Base-by-base conservation (phyloP, 2,888 invertebrate genomes). In the Punctoribates punctum region DNA sequence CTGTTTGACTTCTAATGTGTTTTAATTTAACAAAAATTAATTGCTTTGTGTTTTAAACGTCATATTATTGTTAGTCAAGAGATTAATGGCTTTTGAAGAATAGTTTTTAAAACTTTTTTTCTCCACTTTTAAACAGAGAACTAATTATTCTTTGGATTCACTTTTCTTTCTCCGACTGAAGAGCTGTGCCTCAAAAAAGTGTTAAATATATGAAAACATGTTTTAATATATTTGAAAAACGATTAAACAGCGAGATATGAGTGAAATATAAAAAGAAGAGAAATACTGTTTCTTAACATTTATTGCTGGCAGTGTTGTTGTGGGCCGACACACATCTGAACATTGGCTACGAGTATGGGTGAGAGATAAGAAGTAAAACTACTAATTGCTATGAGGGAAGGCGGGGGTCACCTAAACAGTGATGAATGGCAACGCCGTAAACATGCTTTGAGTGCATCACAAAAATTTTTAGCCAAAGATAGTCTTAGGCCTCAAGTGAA, bases 311-410 rank as follows among this genome's bases (percentile, higher is more conserved):
- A 6, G 46, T 46, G 27, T 23, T 72, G n/a, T 48, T 25, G 72
- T 70, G 72, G 70, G 70, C 38, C 70, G 70, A 70, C 46, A 70
- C 42, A 65, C 23, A 72, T 23, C 34, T 38, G 23, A 34, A 67
- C 38, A 38, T 67, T 34, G 20, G 3, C 38, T 67, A 67, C 38
- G 38, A 38, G 20, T 67, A 67, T 72, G 72, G 72, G 72, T 72
- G 72, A 72, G 25, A 72, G 20, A 72, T 42, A 46, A 48, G 72
- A 65, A 72, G 42, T 48, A 48, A 60, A 27, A 72, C 72, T 72
- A 72, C 72, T 72, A 72, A 72, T 72, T 72, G 72, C 72, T 72
- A 72, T 72, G 70, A 72, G 72, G 72, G 46, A 72, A 46, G 72
- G 72, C 72, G 72, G 72, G 72, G 72, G 72, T 72, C 72, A 72